These are phyloP conservation scores for Pedionomus torquatus DNA, from an alignment of 2,113 vertebrate species.

Conservation along the genomic window DNA sequence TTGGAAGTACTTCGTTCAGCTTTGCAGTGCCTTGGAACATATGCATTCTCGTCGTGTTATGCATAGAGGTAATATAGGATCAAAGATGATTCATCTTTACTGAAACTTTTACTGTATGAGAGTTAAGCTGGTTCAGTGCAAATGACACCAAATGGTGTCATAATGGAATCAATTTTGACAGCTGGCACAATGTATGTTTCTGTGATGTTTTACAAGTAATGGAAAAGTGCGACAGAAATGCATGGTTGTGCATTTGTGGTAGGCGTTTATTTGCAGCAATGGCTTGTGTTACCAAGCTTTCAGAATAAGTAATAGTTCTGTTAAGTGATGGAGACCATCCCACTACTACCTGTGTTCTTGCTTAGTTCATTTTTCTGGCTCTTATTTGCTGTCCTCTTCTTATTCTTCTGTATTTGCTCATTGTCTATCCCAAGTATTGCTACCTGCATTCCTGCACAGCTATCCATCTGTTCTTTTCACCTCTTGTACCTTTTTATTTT, in stretches of 20 bases:
- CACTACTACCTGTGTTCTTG: background rate
- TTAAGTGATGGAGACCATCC: background rate
- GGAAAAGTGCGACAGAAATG: background rate
- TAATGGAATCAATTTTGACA: background rate
- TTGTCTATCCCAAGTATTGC: background rate
- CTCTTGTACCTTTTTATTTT: background rate
- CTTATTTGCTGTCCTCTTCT: background rate
- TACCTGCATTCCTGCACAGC: background rate
- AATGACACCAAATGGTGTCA: background rate
- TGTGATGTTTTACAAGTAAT: background rate
- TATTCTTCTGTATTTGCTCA: background rate
- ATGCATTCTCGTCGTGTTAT: conserved; percentile 98
- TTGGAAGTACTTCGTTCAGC: conserved; percentile 99
- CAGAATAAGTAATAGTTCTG: background rate
- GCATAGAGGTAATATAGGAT: conserved; percentile 87
- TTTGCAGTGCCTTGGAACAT: conserved; percentile 96
- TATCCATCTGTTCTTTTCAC: background rate
- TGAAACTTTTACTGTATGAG: background rate
- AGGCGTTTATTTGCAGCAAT: background rate
- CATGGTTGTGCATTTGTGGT: background rate
- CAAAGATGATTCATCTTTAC: background rate
- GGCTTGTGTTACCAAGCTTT: background rate
- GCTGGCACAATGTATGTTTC: background rate
- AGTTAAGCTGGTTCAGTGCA: background rate
- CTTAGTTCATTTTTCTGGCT: background rate